These are phyloP conservation scores for Mastacembelus armatus DNA, from an alignment of 2,797 vertebrate species.

Conservation along the genomic window DNA sequence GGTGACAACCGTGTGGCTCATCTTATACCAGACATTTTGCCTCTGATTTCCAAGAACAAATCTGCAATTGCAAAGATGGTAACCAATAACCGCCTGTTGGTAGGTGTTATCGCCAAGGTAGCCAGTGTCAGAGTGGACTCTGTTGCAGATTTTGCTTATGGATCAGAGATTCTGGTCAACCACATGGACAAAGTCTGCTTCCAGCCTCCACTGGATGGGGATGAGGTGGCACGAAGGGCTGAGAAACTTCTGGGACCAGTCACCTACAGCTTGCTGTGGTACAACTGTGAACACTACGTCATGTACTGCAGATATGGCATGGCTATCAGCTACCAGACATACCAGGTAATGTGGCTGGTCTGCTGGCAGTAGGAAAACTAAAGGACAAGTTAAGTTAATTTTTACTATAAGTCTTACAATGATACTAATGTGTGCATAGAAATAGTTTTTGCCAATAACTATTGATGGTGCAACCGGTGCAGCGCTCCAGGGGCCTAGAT, in stretches of 20 bases:
- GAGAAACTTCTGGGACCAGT: constrained; percentile 90
- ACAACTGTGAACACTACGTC: constrained; percentile 99
- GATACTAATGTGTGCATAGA: neutral
- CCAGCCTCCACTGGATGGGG: constrained; percentile 83
- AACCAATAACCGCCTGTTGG: constrained; percentile 91
- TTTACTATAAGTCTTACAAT: too few relatives aligned
- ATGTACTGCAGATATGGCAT: constrained; percentile 96
- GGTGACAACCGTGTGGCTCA: constrained; percentile 94
- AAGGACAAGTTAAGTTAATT: too few relatives aligned
- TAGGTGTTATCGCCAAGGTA: constrained; percentile 89
- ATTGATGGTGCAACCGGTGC: too few relatives aligned
- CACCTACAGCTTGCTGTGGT: constrained; percentile 95
- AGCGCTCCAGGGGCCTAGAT: too few relatives aligned
- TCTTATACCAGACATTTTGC: constrained; percentile 95
- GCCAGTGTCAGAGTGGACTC: constrained; percentile 94
- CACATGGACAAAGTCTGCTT: constrained; percentile 88
- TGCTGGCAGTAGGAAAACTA: neutral
- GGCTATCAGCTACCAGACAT: constrained; percentile 93
- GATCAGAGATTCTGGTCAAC: constrained; percentile 91
- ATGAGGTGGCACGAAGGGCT: constrained; percentile 90
- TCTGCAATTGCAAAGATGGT: constrained; percentile 86
- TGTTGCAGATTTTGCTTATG: constrained; percentile 93
- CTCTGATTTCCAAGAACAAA: constrained; percentile 83
- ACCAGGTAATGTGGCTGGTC: constrained; percentile 86
- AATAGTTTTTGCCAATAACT: too few relatives aligned